A percentile compares a stretch with the other conserved stretches of the same genome.
Evolutionary conservation across 2,888 invertebrate genomes (phyloP).

Genomic region (Augochlorella aurata): DNA sequence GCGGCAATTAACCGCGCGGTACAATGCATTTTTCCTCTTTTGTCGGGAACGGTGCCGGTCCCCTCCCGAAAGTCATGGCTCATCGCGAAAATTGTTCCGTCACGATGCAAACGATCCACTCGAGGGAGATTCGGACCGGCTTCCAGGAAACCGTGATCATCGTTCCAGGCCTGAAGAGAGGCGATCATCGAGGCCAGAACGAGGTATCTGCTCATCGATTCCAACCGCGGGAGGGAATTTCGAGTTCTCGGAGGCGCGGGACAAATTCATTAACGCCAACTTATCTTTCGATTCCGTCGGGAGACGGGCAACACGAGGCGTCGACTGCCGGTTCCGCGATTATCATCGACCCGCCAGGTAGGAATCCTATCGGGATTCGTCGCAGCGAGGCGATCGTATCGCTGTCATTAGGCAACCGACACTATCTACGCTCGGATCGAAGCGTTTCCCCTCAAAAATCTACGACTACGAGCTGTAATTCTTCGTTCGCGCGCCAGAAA

Average conservation of each 20-base stretch:
- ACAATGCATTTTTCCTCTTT: slow-evolving; percentile 44
- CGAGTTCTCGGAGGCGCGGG: not conserved
- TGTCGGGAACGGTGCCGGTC: slow-evolving; percentile 22
- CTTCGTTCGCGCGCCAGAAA: slow-evolving; percentile 3
- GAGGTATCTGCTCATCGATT: not conserved
- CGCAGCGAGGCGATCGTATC: slow-evolving; percentile 50
- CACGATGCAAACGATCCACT: slow-evolving; percentile 44
- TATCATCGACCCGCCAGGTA: slow-evolving; percentile 45
- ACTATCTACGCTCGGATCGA: slow-evolving; percentile 47
- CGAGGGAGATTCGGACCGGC: not conserved
- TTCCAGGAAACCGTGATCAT: slow-evolving; percentile 23
- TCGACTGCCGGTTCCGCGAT: slow-evolving; percentile 37
- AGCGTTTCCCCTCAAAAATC: slow-evolving; percentile 43
- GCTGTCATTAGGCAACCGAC: slow-evolving; percentile 56
- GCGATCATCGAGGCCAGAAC: not conserved
- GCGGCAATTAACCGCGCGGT: slow-evolving; percentile 47
- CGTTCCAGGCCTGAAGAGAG: not conserved
- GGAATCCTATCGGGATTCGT: slow-evolving; percentile 49
- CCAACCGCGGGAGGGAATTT: not conserved
- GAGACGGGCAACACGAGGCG: slow-evolving; percentile 39
- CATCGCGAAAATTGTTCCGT: slow-evolving; percentile 50
- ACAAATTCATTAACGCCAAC: slow-evolving; percentile 58
- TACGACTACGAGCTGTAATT: slow-evolving; percentile 25
- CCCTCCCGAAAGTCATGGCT: slow-evolving; percentile 29
- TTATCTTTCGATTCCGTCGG: not conserved